phyloP scores from a whole-genome alignment of 2,888 invertebrate genomes.

The Euclidia mi region DNA sequence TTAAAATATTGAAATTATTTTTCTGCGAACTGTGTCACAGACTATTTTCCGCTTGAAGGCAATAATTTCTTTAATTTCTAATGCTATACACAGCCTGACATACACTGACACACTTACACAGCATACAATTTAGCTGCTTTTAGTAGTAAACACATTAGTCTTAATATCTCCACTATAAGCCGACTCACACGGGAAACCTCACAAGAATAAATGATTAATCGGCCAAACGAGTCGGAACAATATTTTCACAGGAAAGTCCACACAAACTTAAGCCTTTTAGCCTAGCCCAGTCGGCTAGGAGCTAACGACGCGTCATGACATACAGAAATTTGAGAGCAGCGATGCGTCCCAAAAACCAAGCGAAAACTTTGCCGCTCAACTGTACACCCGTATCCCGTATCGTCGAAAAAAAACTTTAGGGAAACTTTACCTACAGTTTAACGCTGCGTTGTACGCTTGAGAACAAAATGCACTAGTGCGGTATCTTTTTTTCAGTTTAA shows the following conservation, averaged over 20 bases:
- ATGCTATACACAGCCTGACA: no score
- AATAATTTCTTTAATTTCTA: no score
- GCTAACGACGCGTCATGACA: slow-evolving; percentile 41
- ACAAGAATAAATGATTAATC: no score
- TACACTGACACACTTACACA: no score
- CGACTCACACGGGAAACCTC: no score
- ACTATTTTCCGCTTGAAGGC: no score
- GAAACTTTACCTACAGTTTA: slow-evolving; percentile 48
- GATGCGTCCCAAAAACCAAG: slow-evolving; percentile 31
- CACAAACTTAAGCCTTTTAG: slow-evolving; percentile 19
- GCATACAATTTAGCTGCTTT: no score
- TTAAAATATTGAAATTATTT: no score
- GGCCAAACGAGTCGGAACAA: not conserved
- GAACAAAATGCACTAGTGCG: slow-evolving; percentile 46
- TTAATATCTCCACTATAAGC: no score
- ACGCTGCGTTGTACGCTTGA: slow-evolving; percentile 34
- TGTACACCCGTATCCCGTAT: slow-evolving; percentile 15
- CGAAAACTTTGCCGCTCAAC: slow-evolving; percentile 26
- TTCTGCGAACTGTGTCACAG: no score
- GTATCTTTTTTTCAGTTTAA: slow-evolving; percentile 42
- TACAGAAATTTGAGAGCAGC: slow-evolving; percentile 44
- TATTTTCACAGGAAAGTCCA: slow-evolving; percentile 8
- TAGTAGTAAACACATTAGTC: no score
- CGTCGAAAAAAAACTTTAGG: slow-evolving; percentile 28
- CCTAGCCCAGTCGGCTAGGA: slow-evolving; percentile 21